Percentiles rank a stretch among this genome's conserved stretches.
phyloP scores from a whole-genome alignment of 2,888 invertebrate species.

The Sycophila texana region DNA sequence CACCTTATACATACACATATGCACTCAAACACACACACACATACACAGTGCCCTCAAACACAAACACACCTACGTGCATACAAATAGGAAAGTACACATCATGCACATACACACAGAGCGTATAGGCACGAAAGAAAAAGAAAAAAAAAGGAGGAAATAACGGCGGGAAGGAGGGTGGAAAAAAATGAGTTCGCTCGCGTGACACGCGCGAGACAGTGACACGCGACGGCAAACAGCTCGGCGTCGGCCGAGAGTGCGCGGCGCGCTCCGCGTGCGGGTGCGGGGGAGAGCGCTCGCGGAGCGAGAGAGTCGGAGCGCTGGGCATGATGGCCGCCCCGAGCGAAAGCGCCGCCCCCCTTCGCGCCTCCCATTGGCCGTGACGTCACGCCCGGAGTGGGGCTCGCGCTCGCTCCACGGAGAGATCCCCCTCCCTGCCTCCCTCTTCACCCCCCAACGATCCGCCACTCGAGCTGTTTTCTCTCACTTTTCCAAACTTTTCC shows the following conservation, averaged over 20 bases:
- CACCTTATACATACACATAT: background rate
- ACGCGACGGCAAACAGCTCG: background rate
- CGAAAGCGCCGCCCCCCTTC: conserved; percentile 71
- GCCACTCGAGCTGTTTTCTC: background rate
- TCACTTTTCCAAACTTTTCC: conserved; percentile 7
- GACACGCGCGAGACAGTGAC: no score
- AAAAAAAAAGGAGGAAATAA: background rate
- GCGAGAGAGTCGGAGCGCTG: conserved; percentile 17
- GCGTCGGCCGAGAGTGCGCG: background rate
- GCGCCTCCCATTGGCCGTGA: conserved; percentile 66
- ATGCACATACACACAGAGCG: background rate
- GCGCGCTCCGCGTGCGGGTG: conserved; percentile 16
- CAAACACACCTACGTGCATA: background rate
- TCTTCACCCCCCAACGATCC: background rate
- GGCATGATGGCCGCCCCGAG: conserved; percentile 68
- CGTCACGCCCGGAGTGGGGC: conserved; percentile 36
- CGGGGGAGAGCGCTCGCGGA: conserved; percentile 19
- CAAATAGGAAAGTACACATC: no score
- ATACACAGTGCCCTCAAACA: background rate
- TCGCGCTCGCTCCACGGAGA: background rate
- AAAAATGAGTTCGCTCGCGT: background rate
- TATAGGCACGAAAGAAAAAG: background rate
- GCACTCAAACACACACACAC: no score
- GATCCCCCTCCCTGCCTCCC: conserved; percentile 9
- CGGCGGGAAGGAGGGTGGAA: background rate